Evolutionary conservation across 2,113 vertebrate genomes (phyloP), one percentile per base, ranked within the genome.

Genomic region (Thinocorus orbignyianus): DNA sequence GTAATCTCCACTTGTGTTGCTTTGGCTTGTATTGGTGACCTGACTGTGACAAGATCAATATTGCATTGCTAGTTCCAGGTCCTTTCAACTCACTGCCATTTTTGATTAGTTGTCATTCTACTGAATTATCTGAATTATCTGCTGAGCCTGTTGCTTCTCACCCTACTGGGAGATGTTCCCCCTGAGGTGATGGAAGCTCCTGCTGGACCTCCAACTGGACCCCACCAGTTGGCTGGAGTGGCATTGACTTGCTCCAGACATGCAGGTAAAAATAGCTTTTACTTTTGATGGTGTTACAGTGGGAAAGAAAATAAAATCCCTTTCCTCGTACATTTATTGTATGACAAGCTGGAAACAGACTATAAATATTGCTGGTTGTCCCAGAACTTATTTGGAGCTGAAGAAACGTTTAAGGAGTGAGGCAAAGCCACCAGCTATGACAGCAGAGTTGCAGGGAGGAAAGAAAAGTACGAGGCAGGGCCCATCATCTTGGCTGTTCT

Each of bases 31-130:
- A 49, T 12, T 62, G 55, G 39, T 74, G 72, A 71, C 80, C 86
- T 6, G 10, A 17, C 62, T 64, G 41, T 54, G 70, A 55, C n/a
- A 71, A 76, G 80, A 76, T 87, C 72, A 84, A 26, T n/a, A 2
- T 55, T 6, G 0, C 18, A 3, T 66, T 9, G 17, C 60, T 49
- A 52, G 22, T 84, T 57, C 86, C 92, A 62, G 39, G 30, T 78
- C 72, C 81, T 88, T 92, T 88, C 49, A 93, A 37, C 78, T 81
- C 0, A 1, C 66, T 49, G 74, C 52, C 1, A 33, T 0, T 79
- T 94, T 89, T 81, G 31, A 87, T 94, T 51, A 86, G 44, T 82
- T 91, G 79, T 89, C 41, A 54, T 82, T 90, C 52, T 71, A 7
- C 70, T 76, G 73, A 41, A 52, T 68, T 54, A 30, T 62, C 31